phyloP scores from a whole-genome alignment of 2,797 vertebrate species.

The Diplodus sargus region DNA sequence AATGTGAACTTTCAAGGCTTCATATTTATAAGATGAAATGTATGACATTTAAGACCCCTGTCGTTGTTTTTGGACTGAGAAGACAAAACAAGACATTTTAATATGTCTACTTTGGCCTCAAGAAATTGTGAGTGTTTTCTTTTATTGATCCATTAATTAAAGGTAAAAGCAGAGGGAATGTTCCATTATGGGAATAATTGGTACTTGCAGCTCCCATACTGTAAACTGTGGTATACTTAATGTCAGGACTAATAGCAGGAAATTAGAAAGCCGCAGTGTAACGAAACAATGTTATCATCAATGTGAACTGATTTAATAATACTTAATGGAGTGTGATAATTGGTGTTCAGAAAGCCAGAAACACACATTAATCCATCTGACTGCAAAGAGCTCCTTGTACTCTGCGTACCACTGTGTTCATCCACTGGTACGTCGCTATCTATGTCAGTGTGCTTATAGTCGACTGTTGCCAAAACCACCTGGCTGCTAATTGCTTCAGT shows the following conservation, averaged over 20 bases:
- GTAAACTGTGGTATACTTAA: background rate
- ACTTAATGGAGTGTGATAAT: conserved; percentile 2
- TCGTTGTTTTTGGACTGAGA: too few species aligned
- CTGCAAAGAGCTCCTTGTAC: background rate
- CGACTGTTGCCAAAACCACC: conserved; percentile 39
- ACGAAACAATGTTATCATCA: background rate
- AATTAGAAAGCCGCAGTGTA: background rate
- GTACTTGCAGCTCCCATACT: background rate
- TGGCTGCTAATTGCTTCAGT: conserved; percentile 51
- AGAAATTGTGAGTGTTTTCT: background rate
- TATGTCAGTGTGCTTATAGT: conserved; percentile 6
- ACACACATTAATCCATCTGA: background rate
- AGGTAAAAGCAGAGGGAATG: background rate
- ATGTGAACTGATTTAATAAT: background rate
- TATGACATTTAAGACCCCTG: too few species aligned
- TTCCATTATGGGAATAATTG: background rate
- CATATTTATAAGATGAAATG: too few species aligned
- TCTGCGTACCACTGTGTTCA: background rate
- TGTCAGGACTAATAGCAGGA: too few species aligned
- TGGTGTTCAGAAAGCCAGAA: background rate
- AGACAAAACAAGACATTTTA: background rate
- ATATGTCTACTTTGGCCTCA: background rate
- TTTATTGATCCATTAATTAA: background rate
- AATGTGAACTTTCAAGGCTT: too few species aligned
- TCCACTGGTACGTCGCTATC: background rate